Evolutionary conservation across 2,888 invertebrate genomes (phyloP).

Genomic region (Apotomis turbidana): DNA sequence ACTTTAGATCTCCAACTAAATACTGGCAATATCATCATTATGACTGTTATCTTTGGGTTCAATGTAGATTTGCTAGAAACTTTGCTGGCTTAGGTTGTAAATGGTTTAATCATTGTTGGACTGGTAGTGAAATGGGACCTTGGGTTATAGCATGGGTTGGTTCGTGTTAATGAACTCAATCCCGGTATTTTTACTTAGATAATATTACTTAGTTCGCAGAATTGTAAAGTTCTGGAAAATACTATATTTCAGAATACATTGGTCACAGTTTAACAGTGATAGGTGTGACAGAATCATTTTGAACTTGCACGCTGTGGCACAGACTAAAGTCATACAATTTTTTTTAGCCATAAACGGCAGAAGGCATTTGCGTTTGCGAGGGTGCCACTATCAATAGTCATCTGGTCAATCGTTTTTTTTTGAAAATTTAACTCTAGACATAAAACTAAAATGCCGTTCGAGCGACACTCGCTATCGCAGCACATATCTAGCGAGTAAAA

Average conservation of each 20-base stretch:
- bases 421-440: no score
- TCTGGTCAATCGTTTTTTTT: no score
- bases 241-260: no score
- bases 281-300: no score
- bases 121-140: constrained; percentile 1
- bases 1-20: background rate
- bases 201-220: background rate
- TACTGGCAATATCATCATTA: background rate
- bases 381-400: no score
- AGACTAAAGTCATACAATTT: no score
- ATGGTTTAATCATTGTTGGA: constrained; percentile 8
- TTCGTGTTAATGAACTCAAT: constrained; percentile 19
- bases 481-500: constrained; percentile 31
- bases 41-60: background rate
- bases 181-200: constrained; percentile 7
- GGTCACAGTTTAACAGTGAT: no score
- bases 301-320: no score
- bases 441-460: background rate
- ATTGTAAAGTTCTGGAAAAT: background rate
- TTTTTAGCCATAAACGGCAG: no score
- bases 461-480: constrained; percentile 1
- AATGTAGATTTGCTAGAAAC: background rate
- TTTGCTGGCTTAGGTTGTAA: constrained; percentile 8
- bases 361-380: no score
- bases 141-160: constrained; percentile 3